These are phyloP conservation scores for Staurois parvus DNA, from an alignment of 2,797 vertebrate genomes.

Conservation along the genomic window DNA sequence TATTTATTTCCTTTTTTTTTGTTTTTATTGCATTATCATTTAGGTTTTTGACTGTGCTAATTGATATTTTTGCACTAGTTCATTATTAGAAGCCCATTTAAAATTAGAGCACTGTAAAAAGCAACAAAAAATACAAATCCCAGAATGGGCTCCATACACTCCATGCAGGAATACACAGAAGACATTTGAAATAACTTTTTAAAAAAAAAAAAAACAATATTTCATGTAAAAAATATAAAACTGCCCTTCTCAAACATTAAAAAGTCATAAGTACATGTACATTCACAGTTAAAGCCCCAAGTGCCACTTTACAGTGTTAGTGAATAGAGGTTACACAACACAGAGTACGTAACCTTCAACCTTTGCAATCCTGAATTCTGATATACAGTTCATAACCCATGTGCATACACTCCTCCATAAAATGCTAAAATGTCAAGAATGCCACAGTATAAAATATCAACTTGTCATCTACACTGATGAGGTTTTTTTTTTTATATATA, in stretches of 20 bases:
- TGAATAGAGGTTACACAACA: neutral
- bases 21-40: no score
- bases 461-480: neutral
- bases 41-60: no score
- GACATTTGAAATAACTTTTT: no score
- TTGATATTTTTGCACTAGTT: no score
- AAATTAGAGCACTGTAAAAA: no score
- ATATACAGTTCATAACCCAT: neutral
- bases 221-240: no score
- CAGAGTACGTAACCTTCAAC: neutral
- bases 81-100: no score
- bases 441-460: constrained; percentile 12
- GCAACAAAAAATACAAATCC: no score
- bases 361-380: neutral
- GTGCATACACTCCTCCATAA: neutral
- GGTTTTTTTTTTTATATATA: neutral
- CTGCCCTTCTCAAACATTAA: neutral
- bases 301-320: constrained; percentile 1
- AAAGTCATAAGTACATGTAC: neutral
- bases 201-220: no score
- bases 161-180: no score
- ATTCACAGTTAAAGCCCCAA: neutral
- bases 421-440: constrained; percentile 3
- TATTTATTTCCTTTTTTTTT: no score
- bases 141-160: no score